These are phyloP conservation scores for Acanthosepion pharaonis DNA, from an alignment of 2,888 invertebrate species.

Conservation along the genomic window DNA sequence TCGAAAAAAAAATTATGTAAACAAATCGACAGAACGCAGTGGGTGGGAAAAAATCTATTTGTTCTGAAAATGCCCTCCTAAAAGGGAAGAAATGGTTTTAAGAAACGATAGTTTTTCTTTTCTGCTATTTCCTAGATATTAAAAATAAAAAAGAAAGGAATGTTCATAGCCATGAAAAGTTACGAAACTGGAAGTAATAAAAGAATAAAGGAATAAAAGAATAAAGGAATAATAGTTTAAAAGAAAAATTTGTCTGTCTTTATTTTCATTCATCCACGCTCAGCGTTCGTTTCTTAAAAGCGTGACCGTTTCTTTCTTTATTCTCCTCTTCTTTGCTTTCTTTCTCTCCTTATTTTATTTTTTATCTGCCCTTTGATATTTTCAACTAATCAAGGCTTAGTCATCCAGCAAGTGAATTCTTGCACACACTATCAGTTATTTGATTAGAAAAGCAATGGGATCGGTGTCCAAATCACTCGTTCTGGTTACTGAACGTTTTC, in stretches of 20 bases:
- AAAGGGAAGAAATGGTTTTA: not conserved
- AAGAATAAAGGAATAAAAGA: not conserved
- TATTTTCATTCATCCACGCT: not conserved
- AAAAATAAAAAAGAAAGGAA: not conserved
- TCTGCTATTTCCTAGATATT: not conserved
- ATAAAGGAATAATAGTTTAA: not conserved
- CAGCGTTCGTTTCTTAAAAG: not conserved
- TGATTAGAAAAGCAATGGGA: not conserved
- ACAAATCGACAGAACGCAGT: not conserved
- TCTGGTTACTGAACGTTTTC: not conserved
- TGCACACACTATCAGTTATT: not conserved
- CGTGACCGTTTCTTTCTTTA: not conserved
- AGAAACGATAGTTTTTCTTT: not conserved
- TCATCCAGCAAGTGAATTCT: not conserved
- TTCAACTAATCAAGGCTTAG: not conserved
- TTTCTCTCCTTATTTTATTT: not conserved
- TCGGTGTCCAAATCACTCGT: not conserved
- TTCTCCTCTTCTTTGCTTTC: not conserved
- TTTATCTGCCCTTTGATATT: not conserved
- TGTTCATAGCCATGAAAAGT: not conserved
- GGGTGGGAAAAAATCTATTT: not conserved
- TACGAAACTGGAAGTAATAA: not conserved
- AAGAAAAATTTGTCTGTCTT: not conserved
- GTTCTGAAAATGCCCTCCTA: not conserved
- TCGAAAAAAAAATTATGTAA: no score